A percentile compares a stretch with the other conserved stretches of the same genome.
Evolutionary conservation across 2,797 vertebrate species (phyloP).

Genomic region (Mycteria americana): DNA sequence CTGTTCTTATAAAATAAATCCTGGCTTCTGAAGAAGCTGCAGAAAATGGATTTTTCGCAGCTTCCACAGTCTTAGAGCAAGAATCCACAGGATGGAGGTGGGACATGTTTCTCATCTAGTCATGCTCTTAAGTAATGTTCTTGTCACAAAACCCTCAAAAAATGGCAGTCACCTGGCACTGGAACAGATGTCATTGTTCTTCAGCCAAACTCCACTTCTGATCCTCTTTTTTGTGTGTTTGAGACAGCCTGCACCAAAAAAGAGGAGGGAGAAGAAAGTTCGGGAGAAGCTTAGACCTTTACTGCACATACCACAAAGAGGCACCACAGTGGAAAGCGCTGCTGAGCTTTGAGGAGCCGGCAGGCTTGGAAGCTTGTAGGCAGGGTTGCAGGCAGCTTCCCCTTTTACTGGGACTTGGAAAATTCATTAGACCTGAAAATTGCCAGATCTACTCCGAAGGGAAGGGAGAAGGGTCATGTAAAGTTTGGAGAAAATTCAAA

Average conservation of each 20-base stretch:
- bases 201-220: neutral
- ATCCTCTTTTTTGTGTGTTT: neutral
- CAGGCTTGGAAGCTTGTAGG: neutral
- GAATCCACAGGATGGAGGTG: slow-evolving; percentile 19
- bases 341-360: neutral
- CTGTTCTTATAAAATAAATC: slow-evolving; percentile 41
- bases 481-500: slow-evolving; percentile 50
- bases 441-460: neutral
- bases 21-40: slow-evolving; percentile 54
- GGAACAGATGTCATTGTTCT: slow-evolving; percentile 15
- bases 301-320: neutral
- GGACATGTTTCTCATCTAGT: slow-evolving; percentile 39
- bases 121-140: neutral
- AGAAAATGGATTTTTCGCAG: slow-evolving; percentile 55
- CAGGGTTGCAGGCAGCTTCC: slow-evolving; percentile 14
- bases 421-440: slow-evolving; percentile 49
- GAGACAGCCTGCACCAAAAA: neutral
- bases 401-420: slow-evolving; percentile 46
- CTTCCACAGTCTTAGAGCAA: slow-evolving; percentile 34
- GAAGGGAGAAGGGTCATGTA: slow-evolving; percentile 1
- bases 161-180: slow-evolving; percentile 36
- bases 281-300: neutral
- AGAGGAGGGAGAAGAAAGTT: neutral
- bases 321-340: neutral
- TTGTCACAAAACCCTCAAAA: slow-evolving; percentile 20